A percentile compares a stretch with the other conserved stretches of the same genome.
These are phyloP conservation scores for Balearica regulorum DNA, from an alignment of 2,797 vertebrate species.

Conservation along the genomic window DNA sequence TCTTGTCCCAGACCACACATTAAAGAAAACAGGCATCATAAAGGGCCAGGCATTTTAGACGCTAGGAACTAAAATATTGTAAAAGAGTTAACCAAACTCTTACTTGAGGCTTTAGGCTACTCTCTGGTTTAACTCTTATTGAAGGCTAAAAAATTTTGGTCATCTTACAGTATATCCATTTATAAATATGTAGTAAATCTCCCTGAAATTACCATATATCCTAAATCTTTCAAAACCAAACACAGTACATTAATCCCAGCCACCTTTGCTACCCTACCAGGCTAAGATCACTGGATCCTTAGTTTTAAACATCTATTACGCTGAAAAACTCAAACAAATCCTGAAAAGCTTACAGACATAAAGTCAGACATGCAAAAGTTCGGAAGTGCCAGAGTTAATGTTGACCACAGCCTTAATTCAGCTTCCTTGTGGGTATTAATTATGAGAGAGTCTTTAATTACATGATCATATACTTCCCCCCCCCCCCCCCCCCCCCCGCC, in stretches of 20 bases:
- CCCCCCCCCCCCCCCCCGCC: too few species aligned
- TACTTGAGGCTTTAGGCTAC: background rate
- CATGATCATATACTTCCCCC: background rate
- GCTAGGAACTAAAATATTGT: background rate
- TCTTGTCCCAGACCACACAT: slow-evolving; percentile 44
- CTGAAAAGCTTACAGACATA: background rate
- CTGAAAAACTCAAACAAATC: background rate
- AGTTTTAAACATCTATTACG: background rate
- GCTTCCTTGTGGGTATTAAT: background rate
- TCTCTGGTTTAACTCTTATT: background rate
- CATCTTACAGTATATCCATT: background rate
- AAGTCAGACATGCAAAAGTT: background rate
- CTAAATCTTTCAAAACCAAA: background rate
- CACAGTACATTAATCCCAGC: background rate
- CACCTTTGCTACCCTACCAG: background rate
- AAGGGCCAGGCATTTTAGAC: background rate
- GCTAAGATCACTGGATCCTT: background rate
- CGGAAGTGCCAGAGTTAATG: background rate
- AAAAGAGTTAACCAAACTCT: background rate
- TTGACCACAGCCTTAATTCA: background rate
- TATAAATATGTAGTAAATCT: background rate
- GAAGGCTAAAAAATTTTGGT: background rate
- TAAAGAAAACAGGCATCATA: slow-evolving; percentile 41
- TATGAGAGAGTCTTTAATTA: background rate
- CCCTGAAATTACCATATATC: background rate